A percentile compares a stretch with the other conserved stretches of the same genome.
These are phyloP conservation scores for Thaumetopoea pityocampa DNA, from an alignment of 1,140 invertebrate species.

Conservation along the genomic window DNA sequence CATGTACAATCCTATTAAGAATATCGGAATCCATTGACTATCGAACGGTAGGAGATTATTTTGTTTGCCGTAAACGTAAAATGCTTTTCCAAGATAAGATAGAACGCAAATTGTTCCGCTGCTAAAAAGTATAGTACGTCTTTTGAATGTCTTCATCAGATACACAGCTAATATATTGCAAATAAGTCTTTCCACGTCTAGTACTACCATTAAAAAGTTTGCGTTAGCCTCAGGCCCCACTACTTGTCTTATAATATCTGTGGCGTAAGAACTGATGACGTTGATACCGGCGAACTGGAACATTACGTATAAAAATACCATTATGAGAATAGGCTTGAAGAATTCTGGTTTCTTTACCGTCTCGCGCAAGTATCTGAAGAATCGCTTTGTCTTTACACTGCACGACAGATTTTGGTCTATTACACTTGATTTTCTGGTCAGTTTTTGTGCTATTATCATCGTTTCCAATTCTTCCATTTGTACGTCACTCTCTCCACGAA, in stretches of 20 bases:
- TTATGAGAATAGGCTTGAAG: conserved; percentile 62
- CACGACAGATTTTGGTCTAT: conserved; percentile 33
- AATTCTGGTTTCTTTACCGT: conserved; percentile 60
- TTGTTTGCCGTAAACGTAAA: conserved; percentile 49
- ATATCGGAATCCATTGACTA: conserved; percentile 50
- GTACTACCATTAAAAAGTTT: conserved; percentile 53
- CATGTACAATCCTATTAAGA: conserved; percentile 56
- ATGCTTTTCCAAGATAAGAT: conserved; percentile 47
- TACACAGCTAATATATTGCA: conserved; percentile 63
- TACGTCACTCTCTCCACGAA: conserved; percentile 39
- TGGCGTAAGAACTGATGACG: conserved; percentile 61
- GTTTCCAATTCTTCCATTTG: conserved; percentile 53
- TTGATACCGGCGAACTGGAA: conserved; percentile 69
- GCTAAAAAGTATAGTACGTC: conserved; percentile 53
- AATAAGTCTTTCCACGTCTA: conserved; percentile 55
- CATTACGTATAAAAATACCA: conserved; percentile 57
- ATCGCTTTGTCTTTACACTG: conserved; percentile 23
- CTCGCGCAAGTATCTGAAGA: conserved; percentile 37
- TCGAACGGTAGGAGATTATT: conserved; percentile 35
- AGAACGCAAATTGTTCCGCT: conserved; percentile 48
- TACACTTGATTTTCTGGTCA: conserved; percentile 44
- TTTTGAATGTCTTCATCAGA: conserved; percentile 53
- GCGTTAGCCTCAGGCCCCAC: conserved; percentile 54
- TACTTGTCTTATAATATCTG: conserved; percentile 54
- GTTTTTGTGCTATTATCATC: conserved; percentile 51